Evolutionary conservation across 1,140 invertebrate species (phyloP), one percentile per base, ranked within the genome.

Genomic region (Pachyrhynchus sulphureomaculatus): DNA sequence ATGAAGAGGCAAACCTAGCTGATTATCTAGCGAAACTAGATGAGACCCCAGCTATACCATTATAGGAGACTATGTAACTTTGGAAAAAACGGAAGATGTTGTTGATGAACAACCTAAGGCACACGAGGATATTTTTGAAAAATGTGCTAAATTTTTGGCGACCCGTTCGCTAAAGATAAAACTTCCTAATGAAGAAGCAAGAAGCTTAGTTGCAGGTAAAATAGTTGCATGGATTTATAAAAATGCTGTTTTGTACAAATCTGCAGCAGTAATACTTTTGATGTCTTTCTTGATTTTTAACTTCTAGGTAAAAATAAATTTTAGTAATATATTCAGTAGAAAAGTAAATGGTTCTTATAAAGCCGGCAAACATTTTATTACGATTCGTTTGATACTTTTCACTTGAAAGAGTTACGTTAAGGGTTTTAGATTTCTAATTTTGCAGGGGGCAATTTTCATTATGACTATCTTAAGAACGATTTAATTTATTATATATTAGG

Each of bases 91-190:
- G 1, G 12, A 66, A 13, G 9, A 44, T 69, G 77, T 62, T 67
- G 65, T 26, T 66, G 74, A 64, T 61, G 67, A 64, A 64, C 69
- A 66, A 72, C 68, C 44, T 68, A 68, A 24, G 68, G 64, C 34
- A 44, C 23, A 42, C 9, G 65, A 69, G 45, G 63, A 59, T 37
- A 37, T 75, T 6, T 5, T 74, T 4, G 79, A 79, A 58, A 77
- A 77, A 65, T 73, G 75, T 63, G 71, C 73, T 47, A 71, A 75
- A 52, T 81, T 76, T 68, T 66, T 80, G 49, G 64, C 72, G 51
- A 75, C 71, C 20, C 77, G 78, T 48, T 74, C 79, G 61, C 60
- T 81, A 55, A 75, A 74, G 58, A 71, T 78, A 13, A 66, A 71
- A 53, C 69, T 77, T 66, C 71, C 75, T 8, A 67, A 72, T 45